Evolutionary conservation across 2,888 invertebrate genomes (phyloP), one percentile per base, ranked within the genome.

Genomic region (Drosophila buzzatii): DNA sequence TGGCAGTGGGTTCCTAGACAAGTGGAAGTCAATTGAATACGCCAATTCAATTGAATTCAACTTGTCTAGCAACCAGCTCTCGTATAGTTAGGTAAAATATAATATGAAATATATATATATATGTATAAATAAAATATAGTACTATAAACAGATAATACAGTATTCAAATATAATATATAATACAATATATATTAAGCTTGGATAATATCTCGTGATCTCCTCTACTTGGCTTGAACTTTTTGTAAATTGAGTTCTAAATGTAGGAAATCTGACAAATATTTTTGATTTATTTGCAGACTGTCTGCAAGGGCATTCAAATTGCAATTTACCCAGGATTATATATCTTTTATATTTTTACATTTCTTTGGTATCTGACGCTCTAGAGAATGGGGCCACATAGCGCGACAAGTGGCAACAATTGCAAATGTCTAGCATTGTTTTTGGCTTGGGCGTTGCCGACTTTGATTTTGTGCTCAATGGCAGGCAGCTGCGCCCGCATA

Each of bases 381-480:
- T 58, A 60, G 42, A 39, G 85, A 68, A 70, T 58, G 63, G 61
- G 31, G 45, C 49, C 79, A 8, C 57, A 79, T 79, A 79, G 69
- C 79, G 57, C 57, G 72, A 76, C 73, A 81, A 81, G 85, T 70
- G 60, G 49, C 88, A 82, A 76, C 87, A 79, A 82, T 73, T 81
- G 85, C 73, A 68, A 79, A 62, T 75, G 82, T 77, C 80, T 74
- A 57, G 60, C 67, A 79, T 66, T 84, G 71, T 73, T 63, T 69
- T 69, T 63, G 59, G 51, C 37, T 66, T 33, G 35, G 64, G 45
- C 18, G n/a, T 44, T 44, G 52, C 3, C 41, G 56, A 52, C 71
- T 37, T 59, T 62, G 47, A 60, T 62, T 61, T 49, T 45, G 33
- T 45, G 55, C 37, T 51, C 53, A 42, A 35, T 42, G 9, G 57